These are phyloP conservation scores for Aplodontia rufa DNA, from an alignment of 2,113 vertebrate species.

Conservation along the genomic window DNA sequence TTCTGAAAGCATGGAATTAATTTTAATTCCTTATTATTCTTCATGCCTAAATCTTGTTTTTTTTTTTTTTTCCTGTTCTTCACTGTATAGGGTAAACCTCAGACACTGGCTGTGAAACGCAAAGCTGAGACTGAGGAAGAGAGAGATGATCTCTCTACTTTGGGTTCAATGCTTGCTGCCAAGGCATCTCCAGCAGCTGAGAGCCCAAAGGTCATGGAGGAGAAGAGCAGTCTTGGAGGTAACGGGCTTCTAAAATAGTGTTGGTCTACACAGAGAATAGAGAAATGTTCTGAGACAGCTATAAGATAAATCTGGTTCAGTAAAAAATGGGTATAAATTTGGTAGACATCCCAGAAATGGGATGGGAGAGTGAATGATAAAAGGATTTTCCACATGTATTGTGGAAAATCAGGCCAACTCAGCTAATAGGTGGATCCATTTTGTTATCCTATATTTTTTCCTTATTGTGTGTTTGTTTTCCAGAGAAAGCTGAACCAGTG, in stretches of 20 bases:
- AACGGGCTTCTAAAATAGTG: not conserved
- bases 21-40: not conserved
- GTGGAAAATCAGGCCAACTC: not conserved
- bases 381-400: not conserved
- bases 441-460: not conserved
- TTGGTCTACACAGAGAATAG: not conserved
- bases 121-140: slow-evolving; percentile 88
- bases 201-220: slow-evolving; percentile 82
- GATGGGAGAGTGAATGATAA: not conserved
- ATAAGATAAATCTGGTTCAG: not conserved
- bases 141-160: slow-evolving; percentile 70
- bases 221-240: slow-evolving; percentile 84
- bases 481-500: slow-evolving; percentile 85
- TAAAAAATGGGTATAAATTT: not conserved
- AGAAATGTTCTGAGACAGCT: slow-evolving; percentile 21
- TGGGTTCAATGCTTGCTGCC: slow-evolving; percentile 76
- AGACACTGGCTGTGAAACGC: slow-evolving; percentile 83
- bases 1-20: not conserved
- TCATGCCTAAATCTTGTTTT: slow-evolving; percentile 5
- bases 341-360: not conserved
- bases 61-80: rapidly evolving
- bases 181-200: slow-evolving; percentile 83
- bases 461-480: slow-evolving; percentile 60
- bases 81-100: slow-evolving; percentile 83
- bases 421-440: not conserved